Evolutionary conservation across 2,113 vertebrate species (phyloP), one percentile per base, ranked within the genome.

Genomic region (Nannospalax galili): DNA sequence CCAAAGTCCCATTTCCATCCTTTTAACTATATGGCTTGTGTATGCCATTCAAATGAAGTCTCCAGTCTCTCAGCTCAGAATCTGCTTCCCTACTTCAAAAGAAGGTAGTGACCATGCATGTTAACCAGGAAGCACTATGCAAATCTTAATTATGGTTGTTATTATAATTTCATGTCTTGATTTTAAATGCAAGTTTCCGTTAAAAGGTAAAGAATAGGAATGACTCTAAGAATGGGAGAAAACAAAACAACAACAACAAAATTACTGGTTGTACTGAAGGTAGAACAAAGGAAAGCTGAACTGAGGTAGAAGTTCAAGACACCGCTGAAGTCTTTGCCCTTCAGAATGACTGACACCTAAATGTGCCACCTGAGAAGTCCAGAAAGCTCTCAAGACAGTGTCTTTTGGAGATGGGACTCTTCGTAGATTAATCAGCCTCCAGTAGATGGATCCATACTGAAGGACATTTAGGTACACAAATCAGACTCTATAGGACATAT

Each of bases 151-250:
- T 48, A 35, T 84, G 22, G 17, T 90, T 81, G 81, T 86, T 92
- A 92, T 84, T 70, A 67, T 65, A 92, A 78, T 73, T 70, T 92
- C 69, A 52, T 65, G 37, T 86, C 45, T 56, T 82, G 74, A 69
- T 87, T 95, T 80, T 84, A 91, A 87, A 82, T n/a, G 91, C 88
- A 86, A 35, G 40, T 14, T 87, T 89, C 35, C 90, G 28, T 92
- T 96, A 81, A 8, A 96, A 79, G 26, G n/a, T 82, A 86, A 95
- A 88, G 32, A 52, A 93, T 40, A 60, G 14, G 52, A 64, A 94
- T 88, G 22, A 62, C 24, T 88, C 48, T 80, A 79, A 79, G 70
- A 80, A 79, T 52, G 40, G 16, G 42, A n/a, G 45, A 35, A 65
- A 64, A 42, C 16, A 84, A 85, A 78, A 20, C 45, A 79, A 32